Base-by-base conservation (phyloP, 1,140 invertebrate species). In the Aleiodes sp. region DNA sequence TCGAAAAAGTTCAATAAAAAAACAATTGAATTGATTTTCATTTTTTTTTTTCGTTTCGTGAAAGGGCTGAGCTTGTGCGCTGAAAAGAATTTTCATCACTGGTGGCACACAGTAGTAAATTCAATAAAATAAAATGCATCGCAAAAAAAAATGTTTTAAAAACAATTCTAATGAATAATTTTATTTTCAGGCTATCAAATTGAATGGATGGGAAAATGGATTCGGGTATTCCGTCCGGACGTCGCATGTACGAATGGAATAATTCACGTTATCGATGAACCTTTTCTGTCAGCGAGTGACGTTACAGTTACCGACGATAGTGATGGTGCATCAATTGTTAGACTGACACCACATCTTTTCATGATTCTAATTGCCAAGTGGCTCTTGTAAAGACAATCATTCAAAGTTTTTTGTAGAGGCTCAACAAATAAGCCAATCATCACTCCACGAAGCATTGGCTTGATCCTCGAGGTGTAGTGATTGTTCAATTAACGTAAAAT, bases 201-300 rank as follows among this genome's bases (percentile, higher is more conserved):
- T 52, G 90, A 92, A 78, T 97, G 94, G 94, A 91, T 94, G 73
- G 92, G 92, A 24, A 89, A 91, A 78, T 90, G 89, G 87, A 94
- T 96, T 66, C 90, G 90, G 67, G 93, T 98, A n/a, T 92, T 93
- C 77, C 89, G 94, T 70, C 92, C 94, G 1, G 94, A 97, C 82
- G 93, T 98, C 1, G 92, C 94, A 76, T 96, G 95, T 80, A 96
- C 94, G 75, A 97, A 98, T 81, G 96, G 96, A 29, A 92, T 96
- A 62, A 96, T 97, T 71, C 96, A 98, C 82, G 94, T 97, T 37
- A 95, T 98, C 76, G 94, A 96, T 78, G 87, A 86, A 67, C 94
- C 94, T 10, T 90, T 98, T 72, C 84, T 97, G 68, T 89, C 91
- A 80, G 93, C 94, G 72, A 91, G 90, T 73, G 96, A 97, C 82